Evolutionary conservation across 37 sponge, comb jelly and placozoan species (phyloP), one percentile per base, ranked within the genome.

Genomic region (Tethya wilhelma): DNA sequence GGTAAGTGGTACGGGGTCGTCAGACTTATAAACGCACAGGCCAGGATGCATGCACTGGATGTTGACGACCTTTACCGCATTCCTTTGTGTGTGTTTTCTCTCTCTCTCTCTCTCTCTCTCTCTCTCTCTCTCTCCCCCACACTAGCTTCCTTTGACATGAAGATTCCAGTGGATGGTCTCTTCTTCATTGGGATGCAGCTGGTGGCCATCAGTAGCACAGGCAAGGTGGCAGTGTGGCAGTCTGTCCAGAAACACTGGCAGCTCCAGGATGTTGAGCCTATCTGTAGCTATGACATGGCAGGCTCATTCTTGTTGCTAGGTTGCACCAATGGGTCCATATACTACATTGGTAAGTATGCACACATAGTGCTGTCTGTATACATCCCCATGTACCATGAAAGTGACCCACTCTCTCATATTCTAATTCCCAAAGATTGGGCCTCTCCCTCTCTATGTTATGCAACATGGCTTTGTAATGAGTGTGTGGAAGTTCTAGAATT

Each of bases 221-320:
- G 98, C 20, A 90, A 90, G 72, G 95, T 98, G 25, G 98, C 87
- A 11, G 94, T 98, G 56, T 98, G 98, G 98, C 94, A 98, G 74
- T 80, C 89, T 2, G 88, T 93, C 39, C 96, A 89, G 31, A 87
- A 85, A 57, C 91, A 95, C 80, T 98, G 98, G 98, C 46, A 59
- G 37, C 55, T 69, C 5, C 98, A 98, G 65, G 88, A 87, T 42
- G 85, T 98, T 38, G 79, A 82, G 37, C 94, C 94, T 14, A 95
- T 98, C 69, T 87, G 96, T 63, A 98, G 98, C 56, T 95, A 82
- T 66, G 94, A 93, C 73, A 77, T 75, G 22, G 98, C 91, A 14
- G 98, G 90, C 22, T 92, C 86, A 20, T 93, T 90, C 62, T 89
- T 98, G 7, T 71, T 98, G 37, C 75, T 95, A 26, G 98, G 98